Conservation (phyloP, 2,113 vertebrate genomes). For the Scopus umbretta region DNA sequence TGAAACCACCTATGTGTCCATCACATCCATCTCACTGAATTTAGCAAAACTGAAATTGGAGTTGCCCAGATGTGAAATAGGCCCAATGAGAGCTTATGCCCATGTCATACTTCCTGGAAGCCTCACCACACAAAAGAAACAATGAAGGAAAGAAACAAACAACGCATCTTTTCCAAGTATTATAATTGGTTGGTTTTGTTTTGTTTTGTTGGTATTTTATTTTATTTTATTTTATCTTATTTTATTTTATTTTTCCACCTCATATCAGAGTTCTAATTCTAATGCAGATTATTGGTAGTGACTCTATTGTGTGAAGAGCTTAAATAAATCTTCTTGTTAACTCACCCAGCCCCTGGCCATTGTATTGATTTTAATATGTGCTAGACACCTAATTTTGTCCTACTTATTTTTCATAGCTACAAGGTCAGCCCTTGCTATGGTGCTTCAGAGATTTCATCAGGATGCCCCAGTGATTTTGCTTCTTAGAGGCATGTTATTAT, state of each 20-base stretch:
- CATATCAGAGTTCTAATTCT: not conserved
- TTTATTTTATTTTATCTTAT: not conserved
- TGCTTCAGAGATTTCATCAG: not conserved
- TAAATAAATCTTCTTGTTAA: not conserved
- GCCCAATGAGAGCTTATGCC: not conserved
- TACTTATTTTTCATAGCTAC: not conserved
- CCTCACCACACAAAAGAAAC: not conserved
- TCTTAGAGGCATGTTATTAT: not conserved
- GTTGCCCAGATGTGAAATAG: not conserved
- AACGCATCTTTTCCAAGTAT: not conserved
- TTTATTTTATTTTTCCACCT: not conserved
- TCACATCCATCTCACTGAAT: not conserved
- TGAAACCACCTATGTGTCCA: not conserved
- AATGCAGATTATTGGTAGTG: not conserved
- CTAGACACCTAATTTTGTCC: not conserved
- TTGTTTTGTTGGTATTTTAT: not conserved
- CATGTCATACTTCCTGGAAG: not conserved
- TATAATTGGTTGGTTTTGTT: not conserved
- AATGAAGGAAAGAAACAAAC: not conserved
- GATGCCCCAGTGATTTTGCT: not conserved
- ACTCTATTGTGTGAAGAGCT: not conserved
- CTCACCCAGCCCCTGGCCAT: not conserved
- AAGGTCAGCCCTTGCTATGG: not conserved
- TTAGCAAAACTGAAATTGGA: not conserved
- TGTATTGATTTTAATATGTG: not conserved